Evolutionary conservation across 2,113 vertebrate species (phyloP), one percentile per base, ranked within the genome.

Genomic region (Colaptes auratus): DNA sequence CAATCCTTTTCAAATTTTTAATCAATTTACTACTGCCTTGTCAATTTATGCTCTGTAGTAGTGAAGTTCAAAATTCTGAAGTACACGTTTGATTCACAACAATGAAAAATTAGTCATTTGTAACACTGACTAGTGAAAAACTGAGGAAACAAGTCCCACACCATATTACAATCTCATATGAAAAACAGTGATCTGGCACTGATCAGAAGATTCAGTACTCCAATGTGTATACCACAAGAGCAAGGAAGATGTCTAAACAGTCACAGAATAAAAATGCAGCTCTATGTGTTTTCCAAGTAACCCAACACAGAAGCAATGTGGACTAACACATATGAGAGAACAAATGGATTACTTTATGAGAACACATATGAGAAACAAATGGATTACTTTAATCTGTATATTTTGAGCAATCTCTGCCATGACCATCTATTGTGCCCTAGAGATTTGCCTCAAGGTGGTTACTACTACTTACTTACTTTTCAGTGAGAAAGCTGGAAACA

Each of bases 91-190:
- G 15, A 39, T 35, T 76, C 11, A 27, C 7, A 55, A 15, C 5
- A 42, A 25, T 59, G 11, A 27, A 42, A 71, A 39, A 3, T 33
- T 85, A 44, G 6, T 44, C 36, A 56, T 53, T 58, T 75, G 6
- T 19, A 59, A 1, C 15, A 39, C 7, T 63, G 3, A 23, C 11
- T 72, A 25, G 12, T 31, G 20, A 7, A 82, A 67, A 85, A 7
- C 15, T 35, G 7, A 66, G 53, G 13, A 53, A 78, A 70, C 3
- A n/a, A 23, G 3, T 35, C 9, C 25, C 12, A 44, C 23, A 86
- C 4, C 2, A 7, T 42, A 10, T 36, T 27, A 11, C 15, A 25
- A 6, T 33, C 9, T 70, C 6, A 0, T 44, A 27, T 10, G 13
- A 66, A 60, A 4, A 66, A 35, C 1, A 3, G 50, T 56, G 27